Evolutionary conservation across 2,113 vertebrate genomes (phyloP).

Genomic region (Phrynosoma platyrhinos): DNA sequence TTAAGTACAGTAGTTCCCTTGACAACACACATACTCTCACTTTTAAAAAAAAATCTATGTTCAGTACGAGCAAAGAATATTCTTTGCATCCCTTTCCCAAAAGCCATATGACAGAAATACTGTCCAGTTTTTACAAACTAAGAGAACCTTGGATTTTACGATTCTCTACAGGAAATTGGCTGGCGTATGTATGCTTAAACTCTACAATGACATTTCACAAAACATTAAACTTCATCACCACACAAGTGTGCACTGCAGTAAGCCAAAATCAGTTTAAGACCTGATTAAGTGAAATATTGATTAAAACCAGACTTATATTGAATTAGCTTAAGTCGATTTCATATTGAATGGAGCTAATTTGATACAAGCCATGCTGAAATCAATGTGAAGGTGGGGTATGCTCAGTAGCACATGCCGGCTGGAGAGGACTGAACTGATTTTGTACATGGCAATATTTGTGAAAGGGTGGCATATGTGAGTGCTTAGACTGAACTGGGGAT

Average conservation of each 20-base stretch:
- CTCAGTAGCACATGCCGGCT: neutral
- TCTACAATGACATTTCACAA: neutral
- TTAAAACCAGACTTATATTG: slow-evolving; percentile 16
- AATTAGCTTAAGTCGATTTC: slow-evolving; percentile 31
- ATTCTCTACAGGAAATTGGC: neutral
- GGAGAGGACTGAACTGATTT: neutral
- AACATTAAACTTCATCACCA: neutral
- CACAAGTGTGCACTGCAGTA: neutral
- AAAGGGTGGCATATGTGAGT: no score
- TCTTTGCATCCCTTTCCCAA: neutral
- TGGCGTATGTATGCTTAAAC: neutral
- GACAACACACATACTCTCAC: neutral
- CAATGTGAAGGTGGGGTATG: neutral
- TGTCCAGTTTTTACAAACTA: neutral
- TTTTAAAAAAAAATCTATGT: neutral
- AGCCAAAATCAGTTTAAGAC: neutral
- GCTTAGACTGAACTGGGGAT: no score
- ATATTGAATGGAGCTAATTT: slow-evolving; percentile 24
- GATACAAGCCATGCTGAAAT: slow-evolving; percentile 5
- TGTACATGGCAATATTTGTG: neutral
- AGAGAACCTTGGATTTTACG: neutral
- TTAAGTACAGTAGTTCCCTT: slow-evolving; percentile 6
- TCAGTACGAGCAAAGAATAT: neutral
- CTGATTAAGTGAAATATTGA: slow-evolving; percentile 28
- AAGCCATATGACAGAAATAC: neutral